Base-by-base conservation (phyloP, 2,888 invertebrate species). In the Coenonympha glycerion region DNA sequence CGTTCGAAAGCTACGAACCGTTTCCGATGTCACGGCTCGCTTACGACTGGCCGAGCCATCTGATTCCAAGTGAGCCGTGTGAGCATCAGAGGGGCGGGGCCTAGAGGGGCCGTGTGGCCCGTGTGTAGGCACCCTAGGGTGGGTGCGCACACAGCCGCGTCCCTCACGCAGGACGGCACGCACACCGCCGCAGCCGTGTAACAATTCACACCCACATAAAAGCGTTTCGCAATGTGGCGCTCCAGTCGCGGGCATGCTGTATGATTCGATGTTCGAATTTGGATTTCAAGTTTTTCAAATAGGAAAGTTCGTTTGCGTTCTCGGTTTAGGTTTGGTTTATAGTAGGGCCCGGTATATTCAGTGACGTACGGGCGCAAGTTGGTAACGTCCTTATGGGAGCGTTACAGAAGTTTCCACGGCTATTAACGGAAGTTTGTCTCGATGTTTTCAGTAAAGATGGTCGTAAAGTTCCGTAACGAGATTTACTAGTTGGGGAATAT, bases 41-140 rank as follows among this genome's bases (percentile, higher is more conserved):
- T 86, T 72, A 73, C 84, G 84, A 87, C 87, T 87, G 87, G 80
- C 83, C 83, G 74, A 80, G 79, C 84, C 83, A 84, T 85, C 86
- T 85, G 86, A 86, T 87, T 86, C 76, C 85, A 85, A 87, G 69
- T 87, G 82, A 87, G 81, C 87, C 87, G 87, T 87, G 79, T 86
- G 87, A 87, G 86, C 87, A 87, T 74, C 74, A 65, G 63, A 64
- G 71, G 79, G 86, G 84, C 79, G 81, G 80, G 67, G 84, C 82
- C 66, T 76, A 63, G 63, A 63, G 73, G 73, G 69, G 68, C 70
- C 66, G 67, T 52, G 59, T 57, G 31, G 69, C 68, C 70, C 66
- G 67, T 53, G 59, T 58, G 31, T 21, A 41, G 58, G 56, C 62
- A 61, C 66, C 69, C 73, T 69, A 74, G 81, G 79, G 65, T 80